A percentile compares a stretch with the other conserved stretches of the same genome.
Evolutionary conservation across 2,113 vertebrate genomes (phyloP).

Genomic region (Arvicanthis niloticus): DNA sequence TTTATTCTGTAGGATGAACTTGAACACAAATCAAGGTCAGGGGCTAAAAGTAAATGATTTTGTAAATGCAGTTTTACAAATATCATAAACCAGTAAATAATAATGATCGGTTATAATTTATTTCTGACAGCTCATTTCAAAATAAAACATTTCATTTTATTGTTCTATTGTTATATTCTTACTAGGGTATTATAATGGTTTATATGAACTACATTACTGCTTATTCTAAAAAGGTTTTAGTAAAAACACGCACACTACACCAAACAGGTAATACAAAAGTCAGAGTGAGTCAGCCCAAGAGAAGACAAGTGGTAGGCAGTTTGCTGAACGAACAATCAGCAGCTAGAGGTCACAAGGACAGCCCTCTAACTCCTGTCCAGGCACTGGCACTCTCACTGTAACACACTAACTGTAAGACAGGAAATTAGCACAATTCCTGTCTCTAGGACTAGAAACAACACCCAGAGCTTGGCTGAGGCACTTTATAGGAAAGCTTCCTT

Average conservation of each 20-base stretch:
- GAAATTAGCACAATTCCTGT: neutral
- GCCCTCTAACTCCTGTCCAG: neutral
- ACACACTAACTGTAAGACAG: neutral
- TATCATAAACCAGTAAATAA: slow-evolving; percentile 57
- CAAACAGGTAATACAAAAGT: neutral
- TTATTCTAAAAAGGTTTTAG: slow-evolving; percentile 6
- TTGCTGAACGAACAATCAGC: no score
- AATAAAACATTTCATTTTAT: neutral
- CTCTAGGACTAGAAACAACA: neutral
- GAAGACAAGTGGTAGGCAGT: neutral
- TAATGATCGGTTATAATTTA: neutral
- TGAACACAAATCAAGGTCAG: slow-evolving; percentile 62
- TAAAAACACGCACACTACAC: neutral
- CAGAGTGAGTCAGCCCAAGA: slow-evolving; percentile 25
- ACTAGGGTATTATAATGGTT: slow-evolving; percentile 32
- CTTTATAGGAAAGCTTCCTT: neutral
- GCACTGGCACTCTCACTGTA: no score
- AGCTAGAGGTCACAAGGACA: neutral
- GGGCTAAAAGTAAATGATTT: slow-evolving; percentile 59
- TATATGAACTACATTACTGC: slow-evolving; percentile 26
- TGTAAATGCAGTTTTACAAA: slow-evolving; percentile 42
- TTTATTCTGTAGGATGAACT: slow-evolving; percentile 51
- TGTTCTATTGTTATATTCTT: neutral
- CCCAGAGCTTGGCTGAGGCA: neutral
- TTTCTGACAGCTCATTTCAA: slow-evolving; percentile 6